Evolutionary conservation across 2,113 vertebrate species (phyloP), one percentile per base, ranked within the genome.

Genomic region (Caranx ignobilis): DNA sequence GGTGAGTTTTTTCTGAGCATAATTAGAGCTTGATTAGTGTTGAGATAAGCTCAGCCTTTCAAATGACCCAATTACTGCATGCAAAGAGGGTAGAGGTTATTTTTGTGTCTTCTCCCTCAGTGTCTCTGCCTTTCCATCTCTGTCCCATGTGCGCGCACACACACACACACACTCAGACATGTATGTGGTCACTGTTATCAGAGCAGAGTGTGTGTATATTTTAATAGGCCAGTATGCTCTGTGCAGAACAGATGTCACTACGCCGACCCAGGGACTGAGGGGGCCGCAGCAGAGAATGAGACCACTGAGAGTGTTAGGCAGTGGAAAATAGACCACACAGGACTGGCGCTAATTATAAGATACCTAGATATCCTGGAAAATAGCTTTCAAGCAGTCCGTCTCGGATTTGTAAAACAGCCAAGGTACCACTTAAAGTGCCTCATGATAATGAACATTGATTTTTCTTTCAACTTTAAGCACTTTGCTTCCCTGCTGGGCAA

Each of bases 11-110:
- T 92, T 88, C 61, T 26, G 83, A 83, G 85, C 80, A 88, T 90
- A 92, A 93, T 93, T 91, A 91, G 90, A 91, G 74, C 87, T 87
- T 91, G 92, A 93, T 93, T 91, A 93, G 89, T 91, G 90, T 91
- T 91, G 91, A 87, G 91, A 93, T 92, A 89, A 83, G 87, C 90
- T 90, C 86, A 89, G 89, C 90, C 92, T 91, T 89, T 90, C 84
- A 92, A 93, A 93, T 90, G 91, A 92, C 90, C 91, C 92, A 93
- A 92, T 92, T 92, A 93, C 85, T 71, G 72, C 80, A 89, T 81
- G 78, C 82, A 90, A 92, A 91, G 83, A 89, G 86, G 90, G 82
- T 79, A 79, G 84, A 83, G 87, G 89, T 91, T 88, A 89, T 91
- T 90, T 91, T 77, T 81, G 84, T 55, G 16, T 79, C 68, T 65